A percentile compares a stretch with the other conserved stretches of the same genome.
Evolutionary conservation across 2,113 vertebrate genomes (phyloP).

Genomic region (Todiramphus saurophagus): DNA sequence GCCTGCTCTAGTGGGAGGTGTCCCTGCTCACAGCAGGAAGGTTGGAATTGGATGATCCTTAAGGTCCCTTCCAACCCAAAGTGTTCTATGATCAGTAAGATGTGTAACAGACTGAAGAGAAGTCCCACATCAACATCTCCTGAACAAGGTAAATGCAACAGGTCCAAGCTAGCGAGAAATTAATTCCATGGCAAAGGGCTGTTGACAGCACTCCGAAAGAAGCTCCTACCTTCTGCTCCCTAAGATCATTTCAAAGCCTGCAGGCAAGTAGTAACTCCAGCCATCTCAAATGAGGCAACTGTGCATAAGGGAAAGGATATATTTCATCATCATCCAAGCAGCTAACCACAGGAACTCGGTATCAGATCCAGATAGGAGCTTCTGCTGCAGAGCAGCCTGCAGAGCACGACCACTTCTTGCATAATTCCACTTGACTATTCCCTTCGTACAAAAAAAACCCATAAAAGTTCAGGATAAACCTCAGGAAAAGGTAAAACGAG

Average conservation of each 20-base stretch:
- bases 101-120: not conserved
- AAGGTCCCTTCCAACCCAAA: not conserved
- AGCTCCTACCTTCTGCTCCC: not conserved
- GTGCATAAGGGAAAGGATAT: not conserved
- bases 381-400: not conserved
- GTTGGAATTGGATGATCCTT: not conserved
- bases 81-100: not conserved
- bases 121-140: not conserved
- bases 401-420: not conserved
- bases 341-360: not conserved
- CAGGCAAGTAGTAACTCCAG: not conserved
- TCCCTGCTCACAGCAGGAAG: too few relatives aligned
- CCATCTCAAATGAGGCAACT: not conserved
- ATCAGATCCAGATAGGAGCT: not conserved
- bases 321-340: not conserved
- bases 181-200: not conserved
- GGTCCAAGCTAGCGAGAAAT: not conserved
- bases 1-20: not conserved
- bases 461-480: not conserved
- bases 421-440: not conserved
- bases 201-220: not conserved
- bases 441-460: not conserved
- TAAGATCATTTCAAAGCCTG: not conserved
- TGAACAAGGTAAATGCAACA: not conserved
- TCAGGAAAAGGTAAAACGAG: not conserved